Conservation (phyloP, 2,797 vertebrate species). For the Phyllotis vaccarum region DNA sequence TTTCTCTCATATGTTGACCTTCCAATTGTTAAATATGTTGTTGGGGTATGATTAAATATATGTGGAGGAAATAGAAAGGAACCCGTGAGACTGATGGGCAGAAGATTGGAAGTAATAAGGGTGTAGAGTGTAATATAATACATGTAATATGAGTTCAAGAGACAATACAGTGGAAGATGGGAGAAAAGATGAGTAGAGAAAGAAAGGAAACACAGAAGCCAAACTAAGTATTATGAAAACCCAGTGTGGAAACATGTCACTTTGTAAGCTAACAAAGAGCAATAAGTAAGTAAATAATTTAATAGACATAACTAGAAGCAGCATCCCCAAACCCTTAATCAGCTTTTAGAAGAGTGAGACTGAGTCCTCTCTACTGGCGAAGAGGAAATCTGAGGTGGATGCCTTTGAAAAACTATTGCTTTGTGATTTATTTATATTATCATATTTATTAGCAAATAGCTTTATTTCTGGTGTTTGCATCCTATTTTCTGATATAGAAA, state of each 20-base stretch:
- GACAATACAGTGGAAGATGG: too few species aligned
- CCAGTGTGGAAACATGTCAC: background rate
- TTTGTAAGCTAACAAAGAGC: background rate
- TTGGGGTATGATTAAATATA: too few species aligned
- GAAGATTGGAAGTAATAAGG: background rate
- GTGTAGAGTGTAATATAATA: background rate
- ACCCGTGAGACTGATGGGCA: background rate
- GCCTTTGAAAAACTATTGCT: background rate
- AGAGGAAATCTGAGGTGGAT: background rate
- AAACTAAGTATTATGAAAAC: background rate
- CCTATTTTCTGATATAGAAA: background rate
- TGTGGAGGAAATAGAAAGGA: background rate
- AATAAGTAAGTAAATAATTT: background rate
- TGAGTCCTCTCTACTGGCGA: background rate
- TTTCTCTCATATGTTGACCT: background rate
- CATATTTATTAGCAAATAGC: background rate
- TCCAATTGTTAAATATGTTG: background rate
- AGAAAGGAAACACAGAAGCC: rapidly evolving
- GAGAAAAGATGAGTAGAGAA: background rate
- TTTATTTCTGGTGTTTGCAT: background rate
- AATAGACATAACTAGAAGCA: background rate
- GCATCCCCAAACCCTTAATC: background rate
- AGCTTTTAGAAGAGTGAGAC: background rate
- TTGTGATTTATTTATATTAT: background rate
- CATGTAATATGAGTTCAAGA: background rate